Percentiles rank a stretch among this genome's conserved stretches.
These are phyloP conservation scores for Mactra quadrangularis DNA, from an alignment of 1,140 invertebrate species.

Conservation along the genomic window DNA sequence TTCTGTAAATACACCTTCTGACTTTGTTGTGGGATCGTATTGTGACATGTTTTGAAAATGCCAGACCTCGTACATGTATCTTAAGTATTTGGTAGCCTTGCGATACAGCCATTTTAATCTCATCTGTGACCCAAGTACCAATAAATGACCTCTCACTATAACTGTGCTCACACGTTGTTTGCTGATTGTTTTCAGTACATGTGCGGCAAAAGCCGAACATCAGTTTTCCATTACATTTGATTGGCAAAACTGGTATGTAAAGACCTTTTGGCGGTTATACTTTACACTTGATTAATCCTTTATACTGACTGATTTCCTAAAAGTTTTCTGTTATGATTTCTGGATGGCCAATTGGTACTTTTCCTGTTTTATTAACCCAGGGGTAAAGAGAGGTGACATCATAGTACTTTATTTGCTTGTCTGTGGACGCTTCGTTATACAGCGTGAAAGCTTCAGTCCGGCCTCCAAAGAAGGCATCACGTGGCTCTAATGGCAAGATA, in stretches of 20 bases:
- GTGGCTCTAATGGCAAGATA: too few relatives aligned
- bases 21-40: not conserved
- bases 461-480: too few relatives aligned
- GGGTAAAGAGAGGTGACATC: too few relatives aligned
- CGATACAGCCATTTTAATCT: slow-evolving; percentile 21
- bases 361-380: too few relatives aligned
- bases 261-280: not conserved
- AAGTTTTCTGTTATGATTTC: too few relatives aligned
- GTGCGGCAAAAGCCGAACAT: not conserved
- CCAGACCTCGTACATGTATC: slow-evolving; percentile 3
- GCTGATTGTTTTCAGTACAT: slow-evolving; percentile 6
- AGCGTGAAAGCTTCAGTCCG: too few relatives aligned
- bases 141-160: slow-evolving; percentile 4
- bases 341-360: too few relatives aligned
- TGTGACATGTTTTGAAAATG: slow-evolving; percentile 1
- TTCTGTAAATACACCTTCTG: slow-evolving; percentile 48
- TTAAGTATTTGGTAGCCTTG: not conserved
- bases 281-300: slow-evolving; percentile 39
- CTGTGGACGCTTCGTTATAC: too few relatives aligned
- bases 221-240: slow-evolving; percentile 27
- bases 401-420: too few relatives aligned
- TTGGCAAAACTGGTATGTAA: slow-evolving; percentile 20
- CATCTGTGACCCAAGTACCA: slow-evolving; percentile 12
- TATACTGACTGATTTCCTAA: not conserved
- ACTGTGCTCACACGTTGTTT: slow-evolving; percentile 4